These are phyloP conservation scores for Ochotona princeps DNA, from an alignment of 2,113 vertebrate species.

Conservation along the genomic window DNA sequence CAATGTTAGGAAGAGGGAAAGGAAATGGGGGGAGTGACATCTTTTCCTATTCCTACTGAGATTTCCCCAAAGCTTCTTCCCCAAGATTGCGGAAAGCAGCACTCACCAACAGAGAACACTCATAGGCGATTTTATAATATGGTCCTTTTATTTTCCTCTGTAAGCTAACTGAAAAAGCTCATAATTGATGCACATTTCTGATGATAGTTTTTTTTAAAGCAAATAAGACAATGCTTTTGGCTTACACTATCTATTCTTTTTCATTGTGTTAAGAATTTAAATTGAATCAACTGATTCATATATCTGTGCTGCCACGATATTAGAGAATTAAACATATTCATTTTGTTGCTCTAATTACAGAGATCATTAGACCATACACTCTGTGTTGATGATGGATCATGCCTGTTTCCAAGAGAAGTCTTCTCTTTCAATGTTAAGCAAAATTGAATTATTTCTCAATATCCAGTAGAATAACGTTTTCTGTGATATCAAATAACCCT, in stretches of 20 bases:
- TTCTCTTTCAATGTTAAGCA: neutral
- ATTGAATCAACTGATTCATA: neutral
- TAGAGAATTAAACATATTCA: constrained; percentile 23
- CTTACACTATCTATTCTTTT: neutral
- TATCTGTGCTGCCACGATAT: neutral
- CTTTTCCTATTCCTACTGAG: neutral
- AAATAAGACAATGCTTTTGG: constrained; percentile 30
- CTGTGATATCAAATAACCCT: neutral
- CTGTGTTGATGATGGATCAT: neutral
- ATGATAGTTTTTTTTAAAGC: neutral
- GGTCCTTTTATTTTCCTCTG: neutral
- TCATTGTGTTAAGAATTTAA: neutral
- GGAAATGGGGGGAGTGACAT: neutral
- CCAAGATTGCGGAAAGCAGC: neutral
- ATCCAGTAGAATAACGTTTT: constrained; percentile 32
- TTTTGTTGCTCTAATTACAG: neutral
- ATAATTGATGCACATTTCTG: neutral
- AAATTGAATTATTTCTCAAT: constrained; percentile 36
- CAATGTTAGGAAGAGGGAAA: neutral
- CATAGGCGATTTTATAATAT: neutral
- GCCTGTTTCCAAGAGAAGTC: neutral
- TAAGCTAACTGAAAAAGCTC: neutral
- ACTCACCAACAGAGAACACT: neutral
- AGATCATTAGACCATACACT: neutral
- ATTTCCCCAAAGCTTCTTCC: neutral